Evolutionary conservation across 1,140 invertebrate species (phyloP), one percentile per base, ranked within the genome.

Genomic region (Epicauta chinensis): DNA sequence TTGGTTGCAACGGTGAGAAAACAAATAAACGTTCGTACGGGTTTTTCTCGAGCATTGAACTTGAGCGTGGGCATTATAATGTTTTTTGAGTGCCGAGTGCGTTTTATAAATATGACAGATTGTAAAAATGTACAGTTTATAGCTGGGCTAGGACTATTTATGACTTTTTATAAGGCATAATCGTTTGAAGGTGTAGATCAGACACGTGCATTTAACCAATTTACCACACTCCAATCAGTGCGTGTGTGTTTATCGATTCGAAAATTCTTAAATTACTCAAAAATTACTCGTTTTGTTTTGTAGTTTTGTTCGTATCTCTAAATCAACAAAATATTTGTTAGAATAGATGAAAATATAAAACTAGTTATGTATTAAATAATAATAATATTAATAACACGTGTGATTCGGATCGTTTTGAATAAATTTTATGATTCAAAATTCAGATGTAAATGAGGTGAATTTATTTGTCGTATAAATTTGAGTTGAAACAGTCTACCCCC

Each of bases 401-500:
- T 47, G 45, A 47, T 37, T 47, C 45, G 30, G 36, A 34, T 47
- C 45, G 45, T 47, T 47, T 32, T 30, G 38, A 47, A 37, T 47
- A 47, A 47, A 47, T 47, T 47, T 47, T 47, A 47, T 47, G 34
- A 30, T 45, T 46, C 37, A 53, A 46, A 46, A 45, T 53, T 46
- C 43, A 44, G 37, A 53, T 53, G 51, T 53, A 46, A 53, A 45
- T 53, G 40, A 53, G 51, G 23, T 45, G 42, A 45, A 53, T 53
- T 53, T 53, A 53, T 53, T 43, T 53, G 35, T 44, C 35, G 38
- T 44, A 53, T 53, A 53, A 53, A 53, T 53, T 45, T 53, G 37
- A 43, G 40, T 53, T 47, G 38, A 47, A 47, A 47, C 45, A 47
- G 11, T 47, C 16, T 17, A 14, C 45, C 45, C 45, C 45, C 45